phyloP scores from a whole-genome alignment of 2,113 vertebrate genomes.

The Tenrec ecaudatus region DNA sequence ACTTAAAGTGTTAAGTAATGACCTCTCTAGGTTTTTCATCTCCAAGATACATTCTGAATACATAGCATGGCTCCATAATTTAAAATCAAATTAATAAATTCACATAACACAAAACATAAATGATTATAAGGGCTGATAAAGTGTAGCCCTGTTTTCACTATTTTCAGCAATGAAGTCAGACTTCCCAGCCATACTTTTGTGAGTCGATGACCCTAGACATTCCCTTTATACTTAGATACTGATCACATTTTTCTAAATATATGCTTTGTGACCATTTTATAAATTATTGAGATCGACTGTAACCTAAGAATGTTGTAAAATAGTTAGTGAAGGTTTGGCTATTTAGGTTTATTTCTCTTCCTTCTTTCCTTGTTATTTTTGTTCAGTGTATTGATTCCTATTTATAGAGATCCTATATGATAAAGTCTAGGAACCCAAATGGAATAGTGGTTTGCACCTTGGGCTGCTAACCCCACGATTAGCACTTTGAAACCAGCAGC shows the following conservation, averaged over 20 bases:
- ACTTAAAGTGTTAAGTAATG: not conserved
- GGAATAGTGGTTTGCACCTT: no score
- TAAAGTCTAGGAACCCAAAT: not conserved
- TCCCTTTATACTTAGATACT: no score
- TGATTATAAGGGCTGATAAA: not conserved
- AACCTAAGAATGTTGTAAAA: not conserved
- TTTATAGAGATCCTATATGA: not conserved
- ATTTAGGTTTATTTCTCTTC: not conserved
- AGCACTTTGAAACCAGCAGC: no score
- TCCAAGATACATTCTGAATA: not conserved
- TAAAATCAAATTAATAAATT: slow-evolving; percentile 2
- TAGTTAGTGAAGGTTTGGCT: not conserved
- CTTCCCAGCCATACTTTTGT: fast-evolving
- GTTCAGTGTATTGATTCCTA: not conserved
- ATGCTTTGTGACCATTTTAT: not conserved
- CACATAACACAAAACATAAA: not conserved
- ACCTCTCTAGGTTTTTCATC: not conserved
- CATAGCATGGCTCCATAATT: not conserved
- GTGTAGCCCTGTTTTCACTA: not conserved
- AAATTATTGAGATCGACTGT: not conserved
- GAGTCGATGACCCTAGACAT: not conserved
- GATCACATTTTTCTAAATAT: not conserved
- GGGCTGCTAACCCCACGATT: no score
- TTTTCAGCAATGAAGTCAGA: not conserved
- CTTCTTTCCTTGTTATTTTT: not conserved